A percentile compares a stretch with the other conserved stretches of the same genome.
phyloP scores from a whole-genome alignment of 30 jellyfish, hydroid and myxozoan genomes.

The Cassiopea andromeda region DNA sequence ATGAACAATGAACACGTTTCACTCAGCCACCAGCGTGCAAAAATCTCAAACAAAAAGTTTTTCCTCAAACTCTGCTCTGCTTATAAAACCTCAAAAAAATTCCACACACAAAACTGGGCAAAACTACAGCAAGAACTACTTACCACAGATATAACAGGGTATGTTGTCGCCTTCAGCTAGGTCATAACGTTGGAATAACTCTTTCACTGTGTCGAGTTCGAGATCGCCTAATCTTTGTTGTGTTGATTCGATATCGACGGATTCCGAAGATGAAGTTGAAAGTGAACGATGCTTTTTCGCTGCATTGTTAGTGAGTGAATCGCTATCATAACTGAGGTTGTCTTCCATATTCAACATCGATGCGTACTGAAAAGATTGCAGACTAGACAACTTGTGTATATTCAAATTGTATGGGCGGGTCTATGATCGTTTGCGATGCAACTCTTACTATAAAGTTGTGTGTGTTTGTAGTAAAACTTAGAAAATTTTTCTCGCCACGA shows the following conservation, averaged over 20 bases:
- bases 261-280: slow-evolving; percentile 84
- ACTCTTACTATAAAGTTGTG: slow-evolving; percentile 48
- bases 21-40: slow-evolving; percentile 2
- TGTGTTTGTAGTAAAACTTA: slow-evolving; percentile 58
- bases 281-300: slow-evolving; percentile 68
- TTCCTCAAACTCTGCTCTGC: not conserved
- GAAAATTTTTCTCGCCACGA: slow-evolving; percentile 75
- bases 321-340: slow-evolving; percentile 10
- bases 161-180: slow-evolving; percentile 87
- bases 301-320: slow-evolving; percentile 31
- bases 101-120: not conserved
- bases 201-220: slow-evolving; percentile 90
- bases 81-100: slow-evolving; percentile 17
- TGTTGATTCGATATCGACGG: slow-evolving; percentile 45
- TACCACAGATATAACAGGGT: slow-evolving; percentile 94
- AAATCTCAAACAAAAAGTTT: slow-evolving; percentile 5
- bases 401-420: slow-evolving; percentile 55
- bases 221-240: slow-evolving; percentile 68
- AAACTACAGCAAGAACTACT: slow-evolving; percentile 14
- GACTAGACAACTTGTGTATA: not conserved
- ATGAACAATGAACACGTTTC: slow-evolving; percentile 16
- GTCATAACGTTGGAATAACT: slow-evolving; percentile 83
- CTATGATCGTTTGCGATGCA: not conserved
- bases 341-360: slow-evolving; percentile 35
- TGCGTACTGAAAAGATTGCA: not conserved